Conservation (phyloP, 1,140 invertebrate species). For the Drepana arcuata region DNA sequence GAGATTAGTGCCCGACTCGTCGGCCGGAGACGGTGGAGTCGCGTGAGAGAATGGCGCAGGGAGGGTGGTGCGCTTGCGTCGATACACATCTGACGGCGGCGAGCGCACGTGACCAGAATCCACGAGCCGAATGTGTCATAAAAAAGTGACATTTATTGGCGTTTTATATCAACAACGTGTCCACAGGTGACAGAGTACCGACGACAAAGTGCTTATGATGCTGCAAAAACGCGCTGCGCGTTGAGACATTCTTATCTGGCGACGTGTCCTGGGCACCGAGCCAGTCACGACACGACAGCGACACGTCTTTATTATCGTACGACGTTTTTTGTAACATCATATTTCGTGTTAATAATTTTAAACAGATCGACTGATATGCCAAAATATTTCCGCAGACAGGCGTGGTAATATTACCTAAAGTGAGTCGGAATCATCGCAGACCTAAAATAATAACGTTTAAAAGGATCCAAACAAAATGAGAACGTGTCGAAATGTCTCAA, state of each 20-base stretch:
- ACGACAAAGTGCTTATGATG: slow-evolving; percentile 47
- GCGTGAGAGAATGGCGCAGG: slow-evolving; percentile 47
- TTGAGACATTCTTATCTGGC: slow-evolving; percentile 40
- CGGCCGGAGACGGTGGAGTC: slow-evolving; percentile 18
- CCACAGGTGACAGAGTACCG: slow-evolving; percentile 39
- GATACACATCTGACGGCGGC: slow-evolving; percentile 52
- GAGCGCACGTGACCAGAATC: slow-evolving; percentile 57
- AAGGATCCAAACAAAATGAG: slow-evolving; percentile 33
- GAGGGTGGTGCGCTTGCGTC: slow-evolving; percentile 49
- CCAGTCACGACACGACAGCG: slow-evolving; percentile 5
- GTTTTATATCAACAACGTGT: slow-evolving; percentile 64
- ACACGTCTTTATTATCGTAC: slow-evolving; percentile 34
- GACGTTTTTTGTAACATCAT: slow-evolving; percentile 1
- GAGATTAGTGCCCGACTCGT: slow-evolving; percentile 40
- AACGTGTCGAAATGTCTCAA: slow-evolving; percentile 63
- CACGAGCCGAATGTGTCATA: slow-evolving; percentile 45
- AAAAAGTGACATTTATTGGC: slow-evolving; percentile 70
- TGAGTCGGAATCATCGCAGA: slow-evolving; percentile 16
- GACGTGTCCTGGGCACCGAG: slow-evolving; percentile 39
- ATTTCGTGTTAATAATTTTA: slow-evolving; percentile 8
- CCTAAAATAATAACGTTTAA: slow-evolving; percentile 46
- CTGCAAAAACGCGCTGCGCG: slow-evolving; percentile 49
- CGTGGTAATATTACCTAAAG: too few relatives aligned
- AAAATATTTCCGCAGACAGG: slow-evolving; percentile 13
- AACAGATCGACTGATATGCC: slow-evolving; percentile 10